phyloP scores from a whole-genome alignment of 2,797 vertebrate species.

The Gallirallus australis region DNA sequence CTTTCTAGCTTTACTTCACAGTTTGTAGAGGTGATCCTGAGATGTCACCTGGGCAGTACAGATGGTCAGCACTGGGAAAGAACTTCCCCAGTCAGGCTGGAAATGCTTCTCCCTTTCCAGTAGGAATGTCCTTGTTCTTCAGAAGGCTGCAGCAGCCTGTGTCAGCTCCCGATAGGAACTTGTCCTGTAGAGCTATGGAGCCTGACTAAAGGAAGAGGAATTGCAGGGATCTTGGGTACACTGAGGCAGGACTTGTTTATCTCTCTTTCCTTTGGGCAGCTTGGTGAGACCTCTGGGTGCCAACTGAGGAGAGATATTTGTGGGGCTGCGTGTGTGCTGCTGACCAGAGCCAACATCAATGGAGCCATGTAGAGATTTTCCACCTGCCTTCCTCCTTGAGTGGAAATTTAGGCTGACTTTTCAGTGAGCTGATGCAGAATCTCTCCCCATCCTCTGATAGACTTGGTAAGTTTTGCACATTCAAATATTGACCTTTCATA shows the following conservation, averaged over 20 bases:
- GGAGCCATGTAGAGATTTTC: not conserved
- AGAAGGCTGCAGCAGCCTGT: not conserved
- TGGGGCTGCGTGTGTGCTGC: not conserved
- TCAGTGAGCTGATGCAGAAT: not conserved
- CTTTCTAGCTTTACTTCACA: not conserved
- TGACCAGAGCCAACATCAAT: not conserved
- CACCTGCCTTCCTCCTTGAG: not conserved
- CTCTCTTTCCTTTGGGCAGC: fast-evolving
- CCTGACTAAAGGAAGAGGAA: not conserved
- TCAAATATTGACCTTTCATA: slow-evolving; percentile 67
- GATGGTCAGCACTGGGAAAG: not conserved
- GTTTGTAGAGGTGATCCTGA: not conserved
- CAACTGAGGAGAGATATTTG: fast-evolving
- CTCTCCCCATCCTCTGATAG: not conserved
- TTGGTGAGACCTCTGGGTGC: fast-evolving
- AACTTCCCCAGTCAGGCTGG: not conserved
- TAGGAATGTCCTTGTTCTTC: not conserved
- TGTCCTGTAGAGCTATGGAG: not conserved
- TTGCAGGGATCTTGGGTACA: not conserved
- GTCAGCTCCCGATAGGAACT: fast-evolving
- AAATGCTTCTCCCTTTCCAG: not conserved
- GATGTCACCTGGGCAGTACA: not conserved
- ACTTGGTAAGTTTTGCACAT: slow-evolving; percentile 62
- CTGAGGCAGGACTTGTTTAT: not conserved
- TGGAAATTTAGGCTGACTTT: not conserved